A percentile compares a stretch with the other conserved stretches of the same genome.
These are phyloP conservation scores for Philonicus albiceps DNA, from an alignment of 2,888 invertebrate genomes.

Conservation along the genomic window DNA sequence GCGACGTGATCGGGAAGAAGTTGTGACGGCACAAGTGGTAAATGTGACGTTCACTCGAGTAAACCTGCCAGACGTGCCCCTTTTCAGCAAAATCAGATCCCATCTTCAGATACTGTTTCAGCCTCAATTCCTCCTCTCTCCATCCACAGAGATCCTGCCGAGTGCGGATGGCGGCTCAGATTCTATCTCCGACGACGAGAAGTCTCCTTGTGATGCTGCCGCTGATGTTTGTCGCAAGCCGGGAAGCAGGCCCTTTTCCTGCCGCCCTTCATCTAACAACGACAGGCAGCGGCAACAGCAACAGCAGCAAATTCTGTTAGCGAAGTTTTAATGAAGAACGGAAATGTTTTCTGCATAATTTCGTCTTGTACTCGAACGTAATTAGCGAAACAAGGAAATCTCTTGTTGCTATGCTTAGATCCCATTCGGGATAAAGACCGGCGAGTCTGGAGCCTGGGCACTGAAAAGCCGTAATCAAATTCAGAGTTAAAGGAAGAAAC, in stretches of 20 bases:
- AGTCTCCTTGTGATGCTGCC: background rate
- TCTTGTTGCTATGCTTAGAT: conserved; percentile 4
- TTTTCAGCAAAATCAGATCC: background rate
- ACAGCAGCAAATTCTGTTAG: conserved; percentile 8
- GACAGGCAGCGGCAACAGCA: background rate
- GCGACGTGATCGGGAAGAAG: background rate
- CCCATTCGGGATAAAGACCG: background rate
- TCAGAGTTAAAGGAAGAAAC: background rate
- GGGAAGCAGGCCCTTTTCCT: background rate
- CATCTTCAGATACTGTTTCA: background rate
- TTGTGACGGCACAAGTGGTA: background rate
- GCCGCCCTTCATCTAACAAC: background rate
- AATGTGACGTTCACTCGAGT: background rate
- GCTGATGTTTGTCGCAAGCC: background rate
- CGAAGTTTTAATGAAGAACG: conserved; percentile 29
- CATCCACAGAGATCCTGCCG: background rate
- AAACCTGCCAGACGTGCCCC: background rate
- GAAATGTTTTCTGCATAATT: conserved; percentile 36
- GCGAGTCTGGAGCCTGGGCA: background rate
- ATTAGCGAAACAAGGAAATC: conserved; percentile 30
- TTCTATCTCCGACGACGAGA: background rate
- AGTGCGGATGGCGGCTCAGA: background rate
- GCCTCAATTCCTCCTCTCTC: background rate
- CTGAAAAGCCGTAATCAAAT: background rate
- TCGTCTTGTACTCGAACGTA: conserved; percentile 3